Conservation (phyloP, 2,888 invertebrate genomes). For the Microctonus hyperodae region DNA sequence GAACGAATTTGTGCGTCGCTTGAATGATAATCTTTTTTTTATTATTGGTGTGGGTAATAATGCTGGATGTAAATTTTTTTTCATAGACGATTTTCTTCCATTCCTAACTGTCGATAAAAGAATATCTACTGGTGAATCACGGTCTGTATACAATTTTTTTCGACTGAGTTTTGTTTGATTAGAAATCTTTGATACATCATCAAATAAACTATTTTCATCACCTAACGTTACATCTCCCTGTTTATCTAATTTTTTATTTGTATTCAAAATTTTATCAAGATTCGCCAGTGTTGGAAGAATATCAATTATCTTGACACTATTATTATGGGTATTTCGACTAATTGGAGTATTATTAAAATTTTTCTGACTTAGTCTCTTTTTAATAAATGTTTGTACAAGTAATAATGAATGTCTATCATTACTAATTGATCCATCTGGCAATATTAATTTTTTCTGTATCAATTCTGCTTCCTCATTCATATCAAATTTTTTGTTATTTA, state of each 20-base stretch:
- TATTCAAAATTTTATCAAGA: slow-evolving; percentile 27
- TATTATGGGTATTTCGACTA: background rate
- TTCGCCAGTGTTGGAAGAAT: slow-evolving; percentile 34
- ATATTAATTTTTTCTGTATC: background rate
- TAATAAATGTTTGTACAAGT: background rate
- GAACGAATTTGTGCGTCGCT: slow-evolving; percentile 7
- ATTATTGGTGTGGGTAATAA: slow-evolving; percentile 27
- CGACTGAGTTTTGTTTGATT: slow-evolving; percentile 28
- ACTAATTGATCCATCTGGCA: background rate
- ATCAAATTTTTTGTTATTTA: too few species aligned
- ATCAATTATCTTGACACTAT: slow-evolving; percentile 33
- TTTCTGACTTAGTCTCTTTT: too few species aligned
- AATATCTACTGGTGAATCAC: slow-evolving; percentile 50
- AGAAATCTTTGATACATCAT: background rate
- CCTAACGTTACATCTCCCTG: background rate
- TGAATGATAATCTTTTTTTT: background rate
- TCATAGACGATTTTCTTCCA: background rate
- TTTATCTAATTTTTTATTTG: background rate
- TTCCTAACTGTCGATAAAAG: slow-evolving; percentile 16
- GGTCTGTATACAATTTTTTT: slow-evolving; percentile 48
- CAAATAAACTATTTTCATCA: background rate
- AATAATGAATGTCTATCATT: background rate
- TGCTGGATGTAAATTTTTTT: slow-evolving; percentile 45
- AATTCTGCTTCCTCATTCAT: background rate
- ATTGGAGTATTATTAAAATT: background rate